Conservation (phyloP, 2,888 invertebrate genomes). For the Chloromyia formosa region DNA sequence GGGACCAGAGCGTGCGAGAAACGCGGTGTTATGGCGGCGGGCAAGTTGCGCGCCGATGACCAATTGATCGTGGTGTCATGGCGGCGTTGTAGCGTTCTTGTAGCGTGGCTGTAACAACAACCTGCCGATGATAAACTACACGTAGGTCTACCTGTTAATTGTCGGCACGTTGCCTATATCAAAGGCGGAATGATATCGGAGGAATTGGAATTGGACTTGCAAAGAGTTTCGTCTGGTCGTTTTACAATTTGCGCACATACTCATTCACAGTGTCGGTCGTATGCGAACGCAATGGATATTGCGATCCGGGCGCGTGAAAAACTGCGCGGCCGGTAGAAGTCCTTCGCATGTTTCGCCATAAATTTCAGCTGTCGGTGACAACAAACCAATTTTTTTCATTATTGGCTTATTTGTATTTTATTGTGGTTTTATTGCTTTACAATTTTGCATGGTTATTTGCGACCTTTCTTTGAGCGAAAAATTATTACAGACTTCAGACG, state of each 20-base stretch:
- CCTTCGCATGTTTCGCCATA: constrained; percentile 41
- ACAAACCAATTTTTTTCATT: constrained; percentile 41
- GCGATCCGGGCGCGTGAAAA: not conserved
- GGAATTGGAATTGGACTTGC: constrained; percentile 37
- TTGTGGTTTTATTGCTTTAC: constrained; percentile 33
- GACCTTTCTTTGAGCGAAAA: constrained; percentile 42
- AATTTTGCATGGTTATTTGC: constrained; percentile 33
- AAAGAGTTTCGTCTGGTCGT: not conserved
- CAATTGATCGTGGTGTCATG: constrained; percentile 43
- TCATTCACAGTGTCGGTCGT: not conserved
- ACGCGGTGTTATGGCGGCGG: constrained; percentile 21
- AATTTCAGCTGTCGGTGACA: constrained; percentile 44
- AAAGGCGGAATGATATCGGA: constrained; percentile 40
- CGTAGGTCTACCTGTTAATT: constrained; percentile 43
- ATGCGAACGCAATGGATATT: too few relatives aligned
- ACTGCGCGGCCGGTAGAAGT: constrained; percentile 30
- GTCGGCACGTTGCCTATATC: constrained; percentile 36
- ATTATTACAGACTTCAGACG: constrained; percentile 37
- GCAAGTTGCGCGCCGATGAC: constrained; percentile 24
- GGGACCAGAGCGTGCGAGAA: constrained; percentile 20
- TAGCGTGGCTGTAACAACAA: constrained; percentile 38
- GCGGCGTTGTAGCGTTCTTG: constrained; percentile 34
- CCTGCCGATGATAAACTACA: constrained; percentile 43
- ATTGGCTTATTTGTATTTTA: constrained; percentile 41
- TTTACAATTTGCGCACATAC: constrained; percentile 4